Evolutionary conservation across 2,888 invertebrate genomes (phyloP).

Genomic region (Parnassius apollo): DNA sequence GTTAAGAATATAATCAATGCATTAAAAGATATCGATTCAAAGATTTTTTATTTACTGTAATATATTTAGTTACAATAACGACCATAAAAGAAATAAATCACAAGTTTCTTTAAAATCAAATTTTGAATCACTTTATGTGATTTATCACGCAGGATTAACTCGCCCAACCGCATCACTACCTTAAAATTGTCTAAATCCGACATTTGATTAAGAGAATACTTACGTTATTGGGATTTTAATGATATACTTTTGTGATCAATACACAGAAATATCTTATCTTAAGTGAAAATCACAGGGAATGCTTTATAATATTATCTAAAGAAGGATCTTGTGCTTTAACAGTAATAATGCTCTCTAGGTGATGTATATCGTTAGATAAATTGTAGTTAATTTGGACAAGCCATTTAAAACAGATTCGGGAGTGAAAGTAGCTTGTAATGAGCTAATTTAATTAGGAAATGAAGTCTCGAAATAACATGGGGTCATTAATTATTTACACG

Average conservation of each 20-base stretch:
- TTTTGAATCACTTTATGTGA: conserved; percentile 54
- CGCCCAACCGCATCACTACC: conserved; percentile 67
- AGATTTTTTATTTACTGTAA: no score
- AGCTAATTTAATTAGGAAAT: conserved; percentile 54
- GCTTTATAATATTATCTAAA: conserved; percentile 38
- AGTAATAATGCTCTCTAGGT: conserved; percentile 30
- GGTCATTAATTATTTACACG: conserved; percentile 46
- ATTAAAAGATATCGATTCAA: no score
- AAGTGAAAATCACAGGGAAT: conserved; percentile 39
- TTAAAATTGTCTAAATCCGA: conserved; percentile 75
- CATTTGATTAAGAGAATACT: conserved; percentile 74
- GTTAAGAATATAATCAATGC: no score
- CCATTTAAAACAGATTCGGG: conserved; percentile 40
- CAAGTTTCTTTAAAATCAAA: conserved; percentile 53
- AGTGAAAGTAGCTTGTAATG: conserved; percentile 46
- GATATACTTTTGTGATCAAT: conserved; percentile 51
- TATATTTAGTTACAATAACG: neutral
- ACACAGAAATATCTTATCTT: conserved; percentile 45
- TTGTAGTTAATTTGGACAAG: conserved; percentile 40
- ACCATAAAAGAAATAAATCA: conserved; percentile 32
- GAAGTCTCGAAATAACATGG: conserved; percentile 44
- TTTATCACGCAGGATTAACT: conserved; percentile 71
- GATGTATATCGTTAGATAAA: conserved; percentile 5
- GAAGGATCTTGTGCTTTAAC: conserved; percentile 39
- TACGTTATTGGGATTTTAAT: conserved; percentile 50